Evolutionary conservation across 1,140 invertebrate genomes (phyloP).

Genomic region (Phenacoccus solenopsis): DNA sequence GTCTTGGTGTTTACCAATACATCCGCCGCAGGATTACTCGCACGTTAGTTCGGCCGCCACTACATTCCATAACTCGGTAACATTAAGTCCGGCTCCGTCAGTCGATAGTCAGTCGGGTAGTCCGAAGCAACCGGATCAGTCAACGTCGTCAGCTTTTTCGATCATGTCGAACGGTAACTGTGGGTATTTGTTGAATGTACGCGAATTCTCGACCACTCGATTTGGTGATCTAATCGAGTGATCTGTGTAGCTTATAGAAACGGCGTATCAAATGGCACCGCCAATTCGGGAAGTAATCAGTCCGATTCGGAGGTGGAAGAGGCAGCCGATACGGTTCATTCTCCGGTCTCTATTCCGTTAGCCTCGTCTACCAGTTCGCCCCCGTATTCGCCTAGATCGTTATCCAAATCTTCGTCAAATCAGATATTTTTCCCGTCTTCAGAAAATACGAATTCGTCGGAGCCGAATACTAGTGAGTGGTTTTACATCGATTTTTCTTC

Average conservation of each 20-base stretch:
- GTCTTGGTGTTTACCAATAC: conserved; percentile 43
- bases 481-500: neutral
- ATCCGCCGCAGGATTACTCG: conserved; percentile 40
- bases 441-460: conserved; percentile 23
- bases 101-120: conserved; percentile 75
- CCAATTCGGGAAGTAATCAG: conserved; percentile 52
- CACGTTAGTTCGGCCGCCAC: conserved; percentile 41
- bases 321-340: conserved; percentile 32
- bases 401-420: conserved; percentile 11
- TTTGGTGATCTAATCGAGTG: neutral
- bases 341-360: conserved; percentile 24
- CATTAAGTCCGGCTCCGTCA: conserved; percentile 75
- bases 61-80: conserved; percentile 55
- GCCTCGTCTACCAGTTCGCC: conserved; percentile 21
- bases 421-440: conserved; percentile 26
- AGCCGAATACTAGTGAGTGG: conserved; percentile 30
- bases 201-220: too few species aligned
- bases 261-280: conserved; percentile 28
- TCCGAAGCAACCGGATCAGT: conserved; percentile 34
- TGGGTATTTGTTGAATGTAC: neutral
- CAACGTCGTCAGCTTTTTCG: conserved; percentile 1
- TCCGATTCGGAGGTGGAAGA: conserved; percentile 62
- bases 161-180: neutral
- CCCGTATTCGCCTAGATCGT: conserved; percentile 21
- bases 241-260: conserved; percentile 5